phyloP scores from a whole-genome alignment of 2,888 invertebrate genomes.

The Maniola hyperantus region DNA sequence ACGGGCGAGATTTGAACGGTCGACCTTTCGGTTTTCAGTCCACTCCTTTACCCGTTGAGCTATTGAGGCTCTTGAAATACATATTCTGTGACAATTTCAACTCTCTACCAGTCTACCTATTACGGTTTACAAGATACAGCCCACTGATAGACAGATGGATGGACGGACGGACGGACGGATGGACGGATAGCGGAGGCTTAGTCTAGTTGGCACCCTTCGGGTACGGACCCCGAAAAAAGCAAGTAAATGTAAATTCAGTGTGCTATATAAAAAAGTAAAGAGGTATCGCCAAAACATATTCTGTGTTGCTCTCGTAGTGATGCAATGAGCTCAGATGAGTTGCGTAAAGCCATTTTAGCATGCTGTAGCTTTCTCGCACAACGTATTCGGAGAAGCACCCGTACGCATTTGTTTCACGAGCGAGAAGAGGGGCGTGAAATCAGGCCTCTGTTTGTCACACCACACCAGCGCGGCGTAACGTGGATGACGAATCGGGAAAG shows the following conservation, averaged over 20 bases:
- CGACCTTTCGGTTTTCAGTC: too few species aligned
- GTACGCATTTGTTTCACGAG: conserved; percentile 57
- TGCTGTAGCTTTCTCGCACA: conserved; percentile 76
- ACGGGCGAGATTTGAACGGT: too few species aligned
- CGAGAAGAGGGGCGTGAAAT: conserved; percentile 62
- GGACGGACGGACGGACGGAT: too few species aligned
- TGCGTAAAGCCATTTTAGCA: conserved; percentile 77
- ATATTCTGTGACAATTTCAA: too few species aligned
- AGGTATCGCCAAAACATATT: conserved; percentile 9
- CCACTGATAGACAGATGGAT: too few species aligned
- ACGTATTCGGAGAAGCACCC: conserved; percentile 65
- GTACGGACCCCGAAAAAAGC: too few species aligned
- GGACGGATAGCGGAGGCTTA: too few species aligned
- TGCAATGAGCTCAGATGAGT: conserved; percentile 59
- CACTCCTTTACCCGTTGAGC: too few species aligned
- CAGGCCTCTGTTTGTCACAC: conserved; percentile 59
- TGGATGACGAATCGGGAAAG: conserved; percentile 60
- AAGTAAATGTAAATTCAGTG: not conserved
- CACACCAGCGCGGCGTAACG: conserved; percentile 51
- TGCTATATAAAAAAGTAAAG: not conserved
- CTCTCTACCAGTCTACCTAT: too few species aligned
- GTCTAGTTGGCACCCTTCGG: too few species aligned
- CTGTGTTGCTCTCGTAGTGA: conserved; percentile 47
- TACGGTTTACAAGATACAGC: too few species aligned
- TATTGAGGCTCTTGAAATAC: too few species aligned